A percentile compares a stretch with the other conserved stretches of the same genome.
Evolutionary conservation across 2,888 invertebrate genomes (phyloP).

Genomic region (Strigamia transsilvanica): DNA sequence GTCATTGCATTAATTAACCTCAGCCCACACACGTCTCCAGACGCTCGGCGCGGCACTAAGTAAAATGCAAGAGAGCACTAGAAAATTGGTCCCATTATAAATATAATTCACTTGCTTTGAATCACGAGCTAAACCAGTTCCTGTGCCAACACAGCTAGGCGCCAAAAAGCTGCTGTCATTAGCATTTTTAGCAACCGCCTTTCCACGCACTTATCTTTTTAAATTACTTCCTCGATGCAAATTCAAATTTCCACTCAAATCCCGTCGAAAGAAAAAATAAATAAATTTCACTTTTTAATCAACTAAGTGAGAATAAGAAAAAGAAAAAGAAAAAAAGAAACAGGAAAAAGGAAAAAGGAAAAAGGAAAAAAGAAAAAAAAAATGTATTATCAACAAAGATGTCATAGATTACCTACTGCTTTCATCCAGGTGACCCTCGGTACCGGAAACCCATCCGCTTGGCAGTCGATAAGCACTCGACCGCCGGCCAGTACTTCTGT

Average conservation of each 20-base stretch:
- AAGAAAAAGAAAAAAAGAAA: too few relatives aligned
- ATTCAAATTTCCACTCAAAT: not conserved
- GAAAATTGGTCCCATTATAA: conserved; percentile 34
- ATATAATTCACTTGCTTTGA: not conserved
- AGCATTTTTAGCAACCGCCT: conserved; percentile 31
- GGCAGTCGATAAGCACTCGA: conserved; percentile 61
- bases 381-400: not conserved
- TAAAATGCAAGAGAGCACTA: not conserved
- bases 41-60: not conserved
- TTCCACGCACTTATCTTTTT: not conserved
- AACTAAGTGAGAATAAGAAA: too few relatives aligned
- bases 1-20: conserved; percentile 49
- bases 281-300: too few relatives aligned
- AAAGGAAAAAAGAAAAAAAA: not conserved
- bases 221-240: conserved; percentile 23
- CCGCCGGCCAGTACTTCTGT: conserved; percentile 61
- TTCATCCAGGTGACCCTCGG: conserved; percentile 63
- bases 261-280: not conserved
- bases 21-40: conserved; percentile 37
- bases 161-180: conserved; percentile 32
- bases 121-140: not conserved
- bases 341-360: too few relatives aligned
- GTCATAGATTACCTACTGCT: conserved; percentile 60
- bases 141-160: conserved; percentile 24
- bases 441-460: conserved; percentile 63